These are phyloP conservation scores for Dinocampus coccinellae DNA, from an alignment of 2,888 invertebrate genomes.

Conservation along the genomic window DNA sequence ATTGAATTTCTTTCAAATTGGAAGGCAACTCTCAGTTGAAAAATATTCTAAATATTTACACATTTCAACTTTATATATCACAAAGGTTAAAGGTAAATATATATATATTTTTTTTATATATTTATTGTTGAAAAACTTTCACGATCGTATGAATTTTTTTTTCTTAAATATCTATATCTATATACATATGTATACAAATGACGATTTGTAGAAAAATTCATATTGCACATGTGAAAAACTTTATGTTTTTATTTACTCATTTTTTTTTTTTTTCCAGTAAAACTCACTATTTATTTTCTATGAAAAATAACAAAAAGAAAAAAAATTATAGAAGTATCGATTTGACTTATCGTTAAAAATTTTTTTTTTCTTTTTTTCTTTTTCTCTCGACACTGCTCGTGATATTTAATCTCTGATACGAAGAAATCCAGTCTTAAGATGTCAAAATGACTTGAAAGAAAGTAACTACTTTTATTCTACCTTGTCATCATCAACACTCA, in stretches of 20 bases:
- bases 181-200: neutral
- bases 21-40: too few relatives aligned
- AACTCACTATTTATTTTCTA: too few relatives aligned
- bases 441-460: neutral
- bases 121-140: neutral
- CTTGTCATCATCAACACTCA: neutral
- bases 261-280: too few relatives aligned
- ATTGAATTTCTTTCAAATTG: too few relatives aligned
- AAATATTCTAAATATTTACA: neutral
- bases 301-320: too few relatives aligned
- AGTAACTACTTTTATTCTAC: neutral
- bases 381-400: neutral
- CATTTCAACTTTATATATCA: neutral
- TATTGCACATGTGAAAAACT: neutral
- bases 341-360: neutral
- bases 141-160: neutral
- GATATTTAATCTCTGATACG: neutral
- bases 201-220: neutral
- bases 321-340: too few relatives aligned
- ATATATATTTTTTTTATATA: neutral
- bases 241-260: too few relatives aligned
- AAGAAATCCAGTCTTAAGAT: neutral
- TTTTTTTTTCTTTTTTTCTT: neutral
- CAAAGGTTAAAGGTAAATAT: too few relatives aligned
- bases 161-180: too few relatives aligned